phyloP scores from a whole-genome alignment of 2,888 invertebrate species.

The Cryptops parisi region DNA sequence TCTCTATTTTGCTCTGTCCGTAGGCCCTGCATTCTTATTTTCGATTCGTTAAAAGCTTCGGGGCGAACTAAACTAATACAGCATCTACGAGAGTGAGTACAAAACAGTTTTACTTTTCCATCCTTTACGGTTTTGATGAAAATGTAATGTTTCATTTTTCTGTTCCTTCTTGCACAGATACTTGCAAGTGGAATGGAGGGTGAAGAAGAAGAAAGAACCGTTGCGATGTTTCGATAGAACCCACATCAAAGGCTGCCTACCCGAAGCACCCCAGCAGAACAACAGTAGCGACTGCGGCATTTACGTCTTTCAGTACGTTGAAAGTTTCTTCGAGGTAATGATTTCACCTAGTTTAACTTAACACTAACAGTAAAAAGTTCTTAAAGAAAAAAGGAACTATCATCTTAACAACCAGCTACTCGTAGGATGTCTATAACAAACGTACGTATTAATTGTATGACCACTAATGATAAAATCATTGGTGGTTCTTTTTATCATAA shows the following conservation, averaged over 20 bases:
- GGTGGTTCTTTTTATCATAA: too few relatives aligned
- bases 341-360: too few relatives aligned
- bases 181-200: slow-evolving; percentile 41
- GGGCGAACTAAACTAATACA: slow-evolving; percentile 71
- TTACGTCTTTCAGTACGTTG: slow-evolving; percentile 88
- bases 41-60: slow-evolving; percentile 76
- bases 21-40: slow-evolving; percentile 85
- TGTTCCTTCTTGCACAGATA: slow-evolving; percentile 22
- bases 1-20: slow-evolving; percentile 31
- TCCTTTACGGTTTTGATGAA: too few relatives aligned
- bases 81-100: slow-evolving; percentile 77
- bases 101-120: too few relatives aligned
- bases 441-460: too few relatives aligned
- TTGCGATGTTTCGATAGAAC: slow-evolving; percentile 57
- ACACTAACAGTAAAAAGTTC: background rate
- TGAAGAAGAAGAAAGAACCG: slow-evolving; percentile 21
- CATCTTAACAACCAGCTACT: background rate
- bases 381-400: background rate
- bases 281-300: slow-evolving; percentile 96
- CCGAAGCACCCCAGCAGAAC: slow-evolving; percentile 92
- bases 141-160: slow-evolving; percentile 2
- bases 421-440: background rate
- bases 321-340: slow-evolving; percentile 78
- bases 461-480: too few relatives aligned
- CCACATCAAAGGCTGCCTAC: slow-evolving; percentile 69